Percentiles rank a stretch among this genome's conserved stretches.
Conservation (phyloP, 2,888 invertebrate genomes). For the Tinea pellionella region DNA sequence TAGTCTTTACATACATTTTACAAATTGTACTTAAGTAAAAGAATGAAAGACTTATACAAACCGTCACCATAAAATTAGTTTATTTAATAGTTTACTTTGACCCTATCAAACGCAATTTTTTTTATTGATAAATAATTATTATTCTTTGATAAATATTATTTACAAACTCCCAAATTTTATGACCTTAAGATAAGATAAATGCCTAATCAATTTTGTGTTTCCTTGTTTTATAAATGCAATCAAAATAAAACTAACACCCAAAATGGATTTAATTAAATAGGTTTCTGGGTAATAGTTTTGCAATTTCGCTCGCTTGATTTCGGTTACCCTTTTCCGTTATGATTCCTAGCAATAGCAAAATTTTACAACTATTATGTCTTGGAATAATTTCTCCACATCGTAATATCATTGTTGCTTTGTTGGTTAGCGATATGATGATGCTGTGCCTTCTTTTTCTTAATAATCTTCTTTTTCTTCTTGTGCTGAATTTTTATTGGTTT, state of each 20-base stretch:
- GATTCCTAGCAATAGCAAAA: too few species aligned
- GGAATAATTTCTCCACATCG: conserved; percentile 1
- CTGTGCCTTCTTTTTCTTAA: conserved; percentile 20
- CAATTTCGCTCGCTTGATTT: too few species aligned
- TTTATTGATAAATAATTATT: background rate
- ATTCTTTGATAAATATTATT: too few species aligned
- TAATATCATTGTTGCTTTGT: background rate
- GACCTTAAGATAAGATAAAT: background rate
- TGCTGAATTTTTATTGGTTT: conserved; percentile 13
- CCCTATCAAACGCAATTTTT: background rate
- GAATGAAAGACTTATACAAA: conserved; percentile 2
- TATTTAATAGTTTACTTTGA: background rate
- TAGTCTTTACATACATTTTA: conserved; percentile 7
- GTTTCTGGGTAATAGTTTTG: too few species aligned
- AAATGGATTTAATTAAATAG: too few species aligned
- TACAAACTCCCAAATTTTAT: too few species aligned
- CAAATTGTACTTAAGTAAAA: background rate
- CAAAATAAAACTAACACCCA: background rate
- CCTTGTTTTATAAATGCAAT: background rate
- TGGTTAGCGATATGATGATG: background rate
- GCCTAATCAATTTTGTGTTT: background rate
- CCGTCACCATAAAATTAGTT: background rate
- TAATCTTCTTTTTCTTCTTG: conserved; percentile 15
- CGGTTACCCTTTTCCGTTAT: too few species aligned
- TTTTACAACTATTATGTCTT: background rate